Base-by-base conservation (phyloP, 2,113 vertebrate species). In the Notarius lentiginosus region DNA sequence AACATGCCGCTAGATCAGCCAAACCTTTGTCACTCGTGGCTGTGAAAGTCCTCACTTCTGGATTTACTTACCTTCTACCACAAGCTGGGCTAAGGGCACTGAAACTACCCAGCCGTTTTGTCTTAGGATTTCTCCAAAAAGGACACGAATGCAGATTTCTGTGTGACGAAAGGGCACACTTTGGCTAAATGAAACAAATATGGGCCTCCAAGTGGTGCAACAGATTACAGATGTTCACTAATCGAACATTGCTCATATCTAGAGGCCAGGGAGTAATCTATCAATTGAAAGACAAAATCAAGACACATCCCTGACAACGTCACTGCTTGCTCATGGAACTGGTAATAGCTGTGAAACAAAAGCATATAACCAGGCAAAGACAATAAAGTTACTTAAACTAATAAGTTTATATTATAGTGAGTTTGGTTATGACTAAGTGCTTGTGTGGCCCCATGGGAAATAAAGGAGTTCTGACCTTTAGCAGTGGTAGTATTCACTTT, bases 381-480 rank as follows among this genome's bases (percentile, higher is more conserved):
- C 68, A 14, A 88, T 86, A 82, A 79, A 77, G 73, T 72, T 79
- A 88, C 86, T 87, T 89, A 86, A 85, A 88, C 68, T 82, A 88
- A 86, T 79, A 84, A 75, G 47, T 84, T 83, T 87, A 87, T 75
- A 77, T 79, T 41, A 51, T 22, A 83, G 56, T 55, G 49, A 77
- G 79, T 53, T 51, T 73, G 79, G 73, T 88, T 85, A 85, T 63
- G 77, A 86, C 75, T 87, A 75, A 83, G 73, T 89, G 85, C 79
- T 84, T 82, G 79, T 83, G 85, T 68, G 81, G 63, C 47, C 86
- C 87, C 83, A 58, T 27, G 87, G 83, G 89, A 89, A 89, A 90
- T 89, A 84, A 85, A 6, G 58, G 53, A 82, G 53, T 85, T 51
- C 80, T 72, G 79, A 85, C 87, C 83, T 88, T 85, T 85, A 61